Evolutionary conservation across 2,888 invertebrate genomes (phyloP), one percentile per base, ranked within the genome.

Genomic region (Agonopterix subpropinquella): DNA sequence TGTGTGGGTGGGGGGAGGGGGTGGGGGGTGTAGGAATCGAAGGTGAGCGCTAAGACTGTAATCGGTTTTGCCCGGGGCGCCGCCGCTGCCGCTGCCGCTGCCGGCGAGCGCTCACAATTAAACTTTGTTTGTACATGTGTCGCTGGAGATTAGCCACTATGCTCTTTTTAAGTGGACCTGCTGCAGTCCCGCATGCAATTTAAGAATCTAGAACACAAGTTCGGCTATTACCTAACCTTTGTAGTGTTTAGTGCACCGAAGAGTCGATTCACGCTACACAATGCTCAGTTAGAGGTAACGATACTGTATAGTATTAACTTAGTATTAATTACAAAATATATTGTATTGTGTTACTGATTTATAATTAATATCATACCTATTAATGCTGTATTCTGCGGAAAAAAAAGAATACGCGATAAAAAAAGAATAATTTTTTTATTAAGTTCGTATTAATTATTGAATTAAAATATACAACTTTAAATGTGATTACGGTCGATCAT

Each of bases 41-140:
- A 88, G 87, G 88, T 88, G 85, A 86, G 79, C 73, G 80, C 81
- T 87, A 88, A 88, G 88, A 87, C 86, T 85, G 85, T 87, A 88
- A 88, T 88, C 88, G 85, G 83, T 86, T 86, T 87, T 83, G 80
- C 85, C 74, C 73, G 77, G 77, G 80, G 82, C 75, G 52, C 64
- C 61, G 58, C 61, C 57, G 64, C 60, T 73, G 51, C 64, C 61
- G 57, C 61, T 57, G 65, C 60, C 56, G 62, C n/a, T n/a, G 53
- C 54, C 18, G 37, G 44, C 45, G 13, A 28, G 11, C 50, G 81
- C 72, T 83, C 82, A 86, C 88, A 87, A 86, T 88, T 87, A 86
- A 87, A 88, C 88, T 87, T 87, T 86, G 86, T 86, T 87, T 82
- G 84, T 83, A 80, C 85, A 86, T 85, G 84, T 86, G 86, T 83